A percentile compares a stretch with the other conserved stretches of the same genome.
These are phyloP conservation scores for Leptopilina boulardi DNA, from an alignment of 1,140 invertebrate species.

Conservation along the genomic window DNA sequence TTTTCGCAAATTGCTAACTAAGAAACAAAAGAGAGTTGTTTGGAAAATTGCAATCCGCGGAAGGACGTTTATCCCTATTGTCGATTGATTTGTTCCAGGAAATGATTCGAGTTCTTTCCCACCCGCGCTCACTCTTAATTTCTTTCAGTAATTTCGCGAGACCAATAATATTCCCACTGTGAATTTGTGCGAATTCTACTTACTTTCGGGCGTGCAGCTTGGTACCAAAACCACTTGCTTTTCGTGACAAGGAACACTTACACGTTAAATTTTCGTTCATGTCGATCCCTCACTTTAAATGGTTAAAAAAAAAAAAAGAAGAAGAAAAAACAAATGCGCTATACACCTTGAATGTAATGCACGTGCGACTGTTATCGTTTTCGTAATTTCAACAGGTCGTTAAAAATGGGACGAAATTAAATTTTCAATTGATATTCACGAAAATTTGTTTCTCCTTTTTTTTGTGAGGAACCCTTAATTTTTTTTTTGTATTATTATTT, in stretches of 20 bases:
- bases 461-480: too few species aligned
- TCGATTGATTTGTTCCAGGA: constrained; percentile 70
- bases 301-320: constrained; percentile 17
- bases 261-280: constrained; percentile 44
- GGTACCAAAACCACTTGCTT: constrained; percentile 40
- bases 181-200: constrained; percentile 42
- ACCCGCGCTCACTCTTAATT: constrained; percentile 66
- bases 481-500: background rate
- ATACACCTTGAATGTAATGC: constrained; percentile 5
- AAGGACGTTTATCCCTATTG: constrained; percentile 55
- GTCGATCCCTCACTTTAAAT: constrained; percentile 38
- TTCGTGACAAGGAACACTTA: constrained; percentile 60
- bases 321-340: background rate
- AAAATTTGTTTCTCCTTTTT: background rate
- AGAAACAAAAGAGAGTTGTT: constrained; percentile 38
- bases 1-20: constrained; percentile 66
- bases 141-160: constrained; percentile 60
- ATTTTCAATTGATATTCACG: background rate
- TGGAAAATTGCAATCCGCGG: constrained; percentile 65
- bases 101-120: constrained; percentile 57
- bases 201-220: constrained; percentile 34
- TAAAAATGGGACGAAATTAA: background rate
- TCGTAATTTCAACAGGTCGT: constrained; percentile 29
- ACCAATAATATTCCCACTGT: constrained; percentile 46
- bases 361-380: constrained; percentile 15